Evolutionary conservation across 1,140 invertebrate genomes (phyloP), one percentile per base, ranked within the genome.

Genomic region (Lepidurus packardi): DNA sequence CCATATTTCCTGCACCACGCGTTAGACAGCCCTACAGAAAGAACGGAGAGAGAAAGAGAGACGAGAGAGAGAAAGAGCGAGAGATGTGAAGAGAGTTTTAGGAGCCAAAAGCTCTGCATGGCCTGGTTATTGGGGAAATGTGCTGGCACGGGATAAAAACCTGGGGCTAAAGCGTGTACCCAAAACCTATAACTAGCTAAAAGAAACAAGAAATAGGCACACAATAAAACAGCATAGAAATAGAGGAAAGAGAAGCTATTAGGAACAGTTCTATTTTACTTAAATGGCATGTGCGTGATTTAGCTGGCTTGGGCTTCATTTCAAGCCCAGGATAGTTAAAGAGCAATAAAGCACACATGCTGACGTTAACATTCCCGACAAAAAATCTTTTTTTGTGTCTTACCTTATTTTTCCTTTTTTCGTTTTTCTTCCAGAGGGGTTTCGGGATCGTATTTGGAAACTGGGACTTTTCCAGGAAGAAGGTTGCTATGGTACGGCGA

Each of bases 111-210:
- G 21, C 21, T 65, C 53, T 65, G 16, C 53, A 65, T 65, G 53
- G 53, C 53, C 53, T 65, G 53, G 53, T 65, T 65, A 65, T 21
- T 21, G 13, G 53, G 53, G 53, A 65, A 7, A 65, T n/a, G 21
- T 65, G 53, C 53, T 65, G 53, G 53, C 53, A 65, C 53, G 53
- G 53, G 53, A 13, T 65, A 65, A 65, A 65, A n/a, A 13, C 53
- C 21, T 7, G 53, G 21, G 53, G 16, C 21, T n/a, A 65, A 65
- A 65, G n/a, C 53, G 16, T 65, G 53, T 13, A 65, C 53, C 8
- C 21, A 65, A 65, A 65, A 65, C 9, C 21, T 65, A 21, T 13
- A 65, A 16, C 21, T 65, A 21, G 53, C 6, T 65, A 21, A 65
- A 65, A 65, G 34, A 34, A 34, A 34, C 34, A 34, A 2, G 3